Percentiles rank a stretch among this genome's conserved stretches.
These are phyloP conservation scores for Gadus macrocephalus DNA, from an alignment of 2,113 vertebrate species.

Conservation along the genomic window DNA sequence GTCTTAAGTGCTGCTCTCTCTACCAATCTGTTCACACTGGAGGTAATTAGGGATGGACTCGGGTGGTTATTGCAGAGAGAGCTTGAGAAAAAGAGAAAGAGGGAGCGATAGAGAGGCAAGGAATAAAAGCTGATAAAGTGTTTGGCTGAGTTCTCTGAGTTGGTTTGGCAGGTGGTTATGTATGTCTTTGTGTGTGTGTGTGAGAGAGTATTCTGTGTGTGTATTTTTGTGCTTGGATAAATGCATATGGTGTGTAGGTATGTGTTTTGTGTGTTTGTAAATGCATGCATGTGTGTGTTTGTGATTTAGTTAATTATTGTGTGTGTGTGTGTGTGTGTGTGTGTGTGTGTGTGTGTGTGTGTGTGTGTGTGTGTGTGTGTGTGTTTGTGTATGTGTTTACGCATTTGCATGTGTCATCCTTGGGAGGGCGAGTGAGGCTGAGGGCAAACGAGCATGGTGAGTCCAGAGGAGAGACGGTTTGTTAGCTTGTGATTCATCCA, in stretches of 20 bases:
- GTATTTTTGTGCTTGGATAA: background rate
- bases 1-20: too few species aligned
- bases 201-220: background rate
- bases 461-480: conserved; percentile 30
- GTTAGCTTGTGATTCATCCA: conserved; percentile 48
- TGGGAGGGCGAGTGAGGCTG: background rate
- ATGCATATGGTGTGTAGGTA: background rate
- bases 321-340: background rate
- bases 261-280: too few species aligned
- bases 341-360: too few species aligned
- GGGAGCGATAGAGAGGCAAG: too few species aligned
- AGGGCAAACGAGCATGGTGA: conserved; percentile 8
- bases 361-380: conserved; percentile 2
- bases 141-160: too few species aligned
- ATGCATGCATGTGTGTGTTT: background rate
- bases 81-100: too few species aligned
- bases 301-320: background rate
- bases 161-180: background rate
- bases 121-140: too few species aligned
- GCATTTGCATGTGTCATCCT: background rate
- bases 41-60: too few species aligned
- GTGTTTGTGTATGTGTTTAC: conserved; percentile 22
- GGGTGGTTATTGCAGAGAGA: too few species aligned
- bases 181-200: background rate
- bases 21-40: too few species aligned